Percentiles rank a stretch among this genome's conserved stretches.
phyloP scores from a whole-genome alignment of 2,888 invertebrate species.

The Amiota communis region DNA sequence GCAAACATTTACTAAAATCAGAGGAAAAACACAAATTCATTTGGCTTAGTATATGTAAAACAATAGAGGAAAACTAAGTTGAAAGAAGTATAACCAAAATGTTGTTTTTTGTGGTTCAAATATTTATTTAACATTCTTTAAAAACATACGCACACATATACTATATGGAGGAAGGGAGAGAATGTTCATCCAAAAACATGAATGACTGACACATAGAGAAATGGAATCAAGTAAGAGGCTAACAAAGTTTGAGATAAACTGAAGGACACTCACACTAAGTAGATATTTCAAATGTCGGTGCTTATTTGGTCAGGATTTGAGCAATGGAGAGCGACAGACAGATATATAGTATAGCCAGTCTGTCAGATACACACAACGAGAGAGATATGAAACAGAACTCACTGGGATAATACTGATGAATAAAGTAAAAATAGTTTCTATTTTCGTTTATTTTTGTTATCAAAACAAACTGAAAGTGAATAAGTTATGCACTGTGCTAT shows the following conservation, averaged over 20 bases:
- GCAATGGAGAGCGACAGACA: not conserved
- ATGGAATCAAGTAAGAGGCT: too few species aligned
- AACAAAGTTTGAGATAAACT: not conserved
- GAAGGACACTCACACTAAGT: not conserved
- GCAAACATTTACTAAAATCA: not conserved
- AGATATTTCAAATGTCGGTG: not conserved
- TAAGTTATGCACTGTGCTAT: not conserved
- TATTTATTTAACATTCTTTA: conserved; percentile 9
- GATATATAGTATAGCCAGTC: too few species aligned
- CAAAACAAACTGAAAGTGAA: conserved; percentile 15
- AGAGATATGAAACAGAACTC: not conserved
- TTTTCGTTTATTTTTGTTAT: conserved; percentile 1
- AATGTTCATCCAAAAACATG: not conserved
- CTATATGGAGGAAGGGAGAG: not conserved
- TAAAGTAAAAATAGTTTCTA: not conserved
- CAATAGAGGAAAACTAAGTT: not conserved
- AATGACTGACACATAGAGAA: too few species aligned
- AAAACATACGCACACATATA: not conserved
- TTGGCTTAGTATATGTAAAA: too few species aligned
- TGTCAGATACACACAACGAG: not conserved
- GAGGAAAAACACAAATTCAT: not conserved
- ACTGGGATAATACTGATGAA: not conserved
- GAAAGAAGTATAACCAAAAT: conserved; percentile 1
- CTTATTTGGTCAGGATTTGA: conserved; percentile 16
- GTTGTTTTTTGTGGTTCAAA: conserved; percentile 15